Conservation (phyloP, 2,797 vertebrate species). For the Phrynocephalus guinanensis region DNA sequence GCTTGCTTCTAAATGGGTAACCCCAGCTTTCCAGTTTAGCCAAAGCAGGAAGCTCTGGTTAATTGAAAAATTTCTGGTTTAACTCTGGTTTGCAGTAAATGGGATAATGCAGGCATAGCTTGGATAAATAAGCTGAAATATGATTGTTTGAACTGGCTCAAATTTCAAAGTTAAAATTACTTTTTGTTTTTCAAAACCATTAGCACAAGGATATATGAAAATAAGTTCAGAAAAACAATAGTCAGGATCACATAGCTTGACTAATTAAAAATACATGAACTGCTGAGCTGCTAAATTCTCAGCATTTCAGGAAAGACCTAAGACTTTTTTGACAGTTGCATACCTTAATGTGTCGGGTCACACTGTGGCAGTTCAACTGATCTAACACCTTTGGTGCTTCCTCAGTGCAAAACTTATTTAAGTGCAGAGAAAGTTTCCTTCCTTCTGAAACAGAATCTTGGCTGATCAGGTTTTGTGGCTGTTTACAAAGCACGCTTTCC, state of each 20-base stretch:
- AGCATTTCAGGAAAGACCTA: not conserved
- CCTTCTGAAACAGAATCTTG: conserved; percentile 55
- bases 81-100: not conserved
- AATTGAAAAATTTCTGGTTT: not conserved
- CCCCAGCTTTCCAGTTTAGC: not conserved
- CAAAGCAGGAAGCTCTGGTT: not conserved
- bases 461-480: conserved; percentile 15
- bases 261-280: not conserved
- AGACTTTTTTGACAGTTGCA: conserved; percentile 44
- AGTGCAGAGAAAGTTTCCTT: conserved; percentile 51
- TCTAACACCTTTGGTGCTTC: conserved; percentile 65
- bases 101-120: not conserved
- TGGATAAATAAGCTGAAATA: not conserved
- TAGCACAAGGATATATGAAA: not conserved
- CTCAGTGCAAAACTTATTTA: conserved; percentile 43
- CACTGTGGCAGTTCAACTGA: conserved; percentile 45
- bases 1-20: not conserved
- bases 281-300: not conserved
- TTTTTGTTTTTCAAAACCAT: conserved; percentile 1
- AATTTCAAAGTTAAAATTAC: conserved; percentile 20
- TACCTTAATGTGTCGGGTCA: conserved; percentile 70
- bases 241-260: not conserved
- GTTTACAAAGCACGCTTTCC: conserved; percentile 40
- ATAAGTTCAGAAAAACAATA: not conserved
- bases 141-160: not conserved